These are phyloP conservation scores for Andrena praecox DNA, from an alignment of 2,888 invertebrate genomes.

Conservation along the genomic window DNA sequence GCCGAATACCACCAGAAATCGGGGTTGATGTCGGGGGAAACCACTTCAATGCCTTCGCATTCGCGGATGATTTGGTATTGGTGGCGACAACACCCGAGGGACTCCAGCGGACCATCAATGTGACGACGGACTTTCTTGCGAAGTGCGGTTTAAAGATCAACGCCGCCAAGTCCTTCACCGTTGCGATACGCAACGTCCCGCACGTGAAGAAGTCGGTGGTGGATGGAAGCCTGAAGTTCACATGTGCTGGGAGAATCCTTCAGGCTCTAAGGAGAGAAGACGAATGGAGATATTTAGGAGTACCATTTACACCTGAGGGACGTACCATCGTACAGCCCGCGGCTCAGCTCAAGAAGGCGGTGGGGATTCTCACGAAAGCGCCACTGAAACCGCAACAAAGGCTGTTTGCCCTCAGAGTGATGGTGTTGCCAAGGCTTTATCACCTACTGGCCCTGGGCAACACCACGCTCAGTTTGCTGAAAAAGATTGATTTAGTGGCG, in stretches of 20 bases:
- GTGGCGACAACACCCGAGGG: too few species aligned
- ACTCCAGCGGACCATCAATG: neutral
- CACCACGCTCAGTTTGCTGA: slow-evolving; percentile 60
- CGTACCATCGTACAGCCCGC: neutral
- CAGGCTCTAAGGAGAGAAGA: neutral
- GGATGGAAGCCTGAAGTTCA: neutral
- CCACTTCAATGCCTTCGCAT: too few species aligned
- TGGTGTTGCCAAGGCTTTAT: slow-evolving; percentile 65
- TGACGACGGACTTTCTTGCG: too few species aligned
- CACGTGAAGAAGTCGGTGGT: too few species aligned
- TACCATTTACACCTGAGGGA: slow-evolving; percentile 2
- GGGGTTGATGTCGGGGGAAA: too few species aligned
- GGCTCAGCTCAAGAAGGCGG: neutral
- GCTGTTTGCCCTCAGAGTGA: slow-evolving; percentile 41
- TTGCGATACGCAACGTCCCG: too few species aligned
- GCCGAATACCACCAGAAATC: too few species aligned
- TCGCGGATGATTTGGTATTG: too few species aligned
- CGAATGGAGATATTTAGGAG: neutral
- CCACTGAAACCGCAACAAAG: slow-evolving; percentile 52
- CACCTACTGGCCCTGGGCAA: slow-evolving; percentile 65
- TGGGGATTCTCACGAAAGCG: slow-evolving; percentile 22
- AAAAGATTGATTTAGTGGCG: too few species aligned
- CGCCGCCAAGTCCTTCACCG: slow-evolving; percentile 5
- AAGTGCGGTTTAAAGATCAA: slow-evolving; percentile 19
- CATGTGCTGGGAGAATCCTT: neutral